Evolutionary conservation across 2,113 vertebrate species (phyloP).

Genomic region (Ginglymostoma cirratum): DNA sequence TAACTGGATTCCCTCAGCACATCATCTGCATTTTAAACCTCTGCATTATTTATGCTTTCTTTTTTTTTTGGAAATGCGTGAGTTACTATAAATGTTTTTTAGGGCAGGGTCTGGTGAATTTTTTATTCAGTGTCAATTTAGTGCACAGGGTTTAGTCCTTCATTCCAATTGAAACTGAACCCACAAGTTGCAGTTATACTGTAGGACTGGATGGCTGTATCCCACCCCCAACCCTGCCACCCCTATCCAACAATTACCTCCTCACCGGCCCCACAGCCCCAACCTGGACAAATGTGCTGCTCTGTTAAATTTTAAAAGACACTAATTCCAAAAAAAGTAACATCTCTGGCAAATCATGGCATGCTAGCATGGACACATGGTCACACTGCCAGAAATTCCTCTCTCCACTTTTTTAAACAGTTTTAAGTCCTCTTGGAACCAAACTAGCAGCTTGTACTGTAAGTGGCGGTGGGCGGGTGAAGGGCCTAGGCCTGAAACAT

Average conservation of each 20-base stretch:
- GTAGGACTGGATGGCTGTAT: not conserved
- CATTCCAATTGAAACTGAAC: not conserved
- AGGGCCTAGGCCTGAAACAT: too few species aligned
- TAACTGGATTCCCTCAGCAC: slow-evolving; percentile 18
- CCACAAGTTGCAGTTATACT: not conserved
- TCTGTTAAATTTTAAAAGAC: not conserved
- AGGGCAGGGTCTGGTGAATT: slow-evolving; percentile 28
- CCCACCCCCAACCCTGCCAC: too few species aligned
- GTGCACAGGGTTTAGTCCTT: not conserved
- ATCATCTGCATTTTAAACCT: slow-evolving; percentile 29
- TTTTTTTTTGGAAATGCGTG: not conserved
- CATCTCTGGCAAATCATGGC: not conserved
- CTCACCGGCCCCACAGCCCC: not conserved
- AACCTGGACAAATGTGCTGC: too few species aligned
- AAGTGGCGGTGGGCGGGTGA: too few species aligned
- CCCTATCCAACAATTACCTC: not conserved
- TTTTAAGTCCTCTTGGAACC: not conserved
- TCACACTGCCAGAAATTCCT: not conserved
- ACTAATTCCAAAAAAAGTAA: not conserved
- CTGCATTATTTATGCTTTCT: slow-evolving; percentile 35
- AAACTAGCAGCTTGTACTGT: too few species aligned
- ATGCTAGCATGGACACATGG: too few species aligned
- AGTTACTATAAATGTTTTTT: slow-evolving; percentile 37
- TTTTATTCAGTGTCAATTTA: not conserved
- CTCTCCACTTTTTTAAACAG: not conserved